A percentile compares a stretch with the other conserved stretches of the same genome.
Evolutionary conservation across 2,797 vertebrate species (phyloP).

Genomic region (Geotrypetes seraphini): DNA sequence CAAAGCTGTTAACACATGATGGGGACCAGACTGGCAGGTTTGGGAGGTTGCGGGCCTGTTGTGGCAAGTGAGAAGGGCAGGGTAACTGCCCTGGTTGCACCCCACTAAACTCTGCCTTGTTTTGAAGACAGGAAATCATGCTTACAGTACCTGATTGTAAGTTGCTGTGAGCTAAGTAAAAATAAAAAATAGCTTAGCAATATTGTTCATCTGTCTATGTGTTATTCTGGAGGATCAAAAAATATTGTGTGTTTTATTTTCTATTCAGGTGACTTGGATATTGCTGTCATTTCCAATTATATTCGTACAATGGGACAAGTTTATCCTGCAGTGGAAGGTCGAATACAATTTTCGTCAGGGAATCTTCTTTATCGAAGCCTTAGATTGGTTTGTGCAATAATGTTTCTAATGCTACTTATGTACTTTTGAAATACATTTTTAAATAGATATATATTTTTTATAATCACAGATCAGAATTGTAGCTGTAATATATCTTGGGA

Average conservation of each 20-base stretch:
- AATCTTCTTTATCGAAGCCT: slow-evolving; percentile 20
- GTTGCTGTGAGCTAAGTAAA: too few relatives aligned
- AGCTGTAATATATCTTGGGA: not conserved
- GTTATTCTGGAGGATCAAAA: too few relatives aligned
- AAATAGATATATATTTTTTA: slow-evolving; percentile 4
- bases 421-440: slow-evolving; percentile 3
- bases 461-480: not conserved
- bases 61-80: too few relatives aligned
- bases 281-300: slow-evolving; percentile 63
- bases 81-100: too few relatives aligned
- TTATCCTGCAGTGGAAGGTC: slow-evolving; percentile 73
- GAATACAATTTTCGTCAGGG: slow-evolving; percentile 61
- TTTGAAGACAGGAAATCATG: too few relatives aligned
- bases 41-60: too few relatives aligned
- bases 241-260: slow-evolving; percentile 2
- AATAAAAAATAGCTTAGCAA: too few relatives aligned
- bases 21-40: too few relatives aligned
- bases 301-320: slow-evolving; percentile 60
- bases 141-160: too few relatives aligned
- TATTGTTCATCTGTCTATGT: not conserved
- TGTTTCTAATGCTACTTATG: too few relatives aligned
- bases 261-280: slow-evolving; percentile 69
- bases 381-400: slow-evolving; percentile 25
- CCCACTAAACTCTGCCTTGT: too few relatives aligned
- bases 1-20: too few relatives aligned